Percentiles rank a stretch among this genome's conserved stretches.
Evolutionary conservation across 2,888 invertebrate species (phyloP).

Genomic region (Galerucella calmariensis): DNA sequence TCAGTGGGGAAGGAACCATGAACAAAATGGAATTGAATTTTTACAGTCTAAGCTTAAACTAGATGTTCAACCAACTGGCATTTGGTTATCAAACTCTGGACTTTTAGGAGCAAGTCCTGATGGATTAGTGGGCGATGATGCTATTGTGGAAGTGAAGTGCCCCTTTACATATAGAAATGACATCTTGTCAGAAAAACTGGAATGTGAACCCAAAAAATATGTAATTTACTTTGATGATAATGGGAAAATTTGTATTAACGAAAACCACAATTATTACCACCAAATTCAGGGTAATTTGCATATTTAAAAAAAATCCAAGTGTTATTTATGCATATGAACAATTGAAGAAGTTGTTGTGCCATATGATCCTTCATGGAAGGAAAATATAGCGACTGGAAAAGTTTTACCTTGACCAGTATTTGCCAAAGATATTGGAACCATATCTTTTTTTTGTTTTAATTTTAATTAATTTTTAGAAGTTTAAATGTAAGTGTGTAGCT

Average conservation of each 20-base stretch:
- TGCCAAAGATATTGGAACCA: too few relatives aligned
- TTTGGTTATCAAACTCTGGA: constrained; percentile 8
- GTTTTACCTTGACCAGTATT: background rate
- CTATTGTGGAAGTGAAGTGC: constrained; percentile 27
- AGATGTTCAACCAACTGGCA: too few relatives aligned
- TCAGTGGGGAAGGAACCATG: too few relatives aligned
- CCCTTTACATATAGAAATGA: constrained; percentile 18
- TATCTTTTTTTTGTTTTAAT: too few relatives aligned
- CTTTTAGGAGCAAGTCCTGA: constrained; percentile 21
- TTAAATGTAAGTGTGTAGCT: background rate
- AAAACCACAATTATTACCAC: constrained; percentile 33
- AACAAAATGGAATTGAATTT: too few relatives aligned
- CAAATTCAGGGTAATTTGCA: constrained; percentile 33
- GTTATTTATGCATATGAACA: too few relatives aligned
- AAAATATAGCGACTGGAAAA: background rate
- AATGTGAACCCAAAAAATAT: background rate
- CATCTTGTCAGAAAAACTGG: too few relatives aligned
- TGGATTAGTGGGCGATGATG: constrained; percentile 14
- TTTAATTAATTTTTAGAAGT: background rate
- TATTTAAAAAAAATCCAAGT: constrained; percentile 20
- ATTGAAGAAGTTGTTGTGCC: too few relatives aligned
- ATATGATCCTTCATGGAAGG: background rate
- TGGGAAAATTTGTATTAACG: constrained; percentile 12
- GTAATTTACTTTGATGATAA: constrained; percentile 14
- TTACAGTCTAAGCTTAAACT: too few relatives aligned